Percentiles rank a stretch among this genome's conserved stretches.
These are phyloP conservation scores for Drosophila kambysellisi DNA, from an alignment of 2,888 invertebrate species.

Conservation along the genomic window DNA sequence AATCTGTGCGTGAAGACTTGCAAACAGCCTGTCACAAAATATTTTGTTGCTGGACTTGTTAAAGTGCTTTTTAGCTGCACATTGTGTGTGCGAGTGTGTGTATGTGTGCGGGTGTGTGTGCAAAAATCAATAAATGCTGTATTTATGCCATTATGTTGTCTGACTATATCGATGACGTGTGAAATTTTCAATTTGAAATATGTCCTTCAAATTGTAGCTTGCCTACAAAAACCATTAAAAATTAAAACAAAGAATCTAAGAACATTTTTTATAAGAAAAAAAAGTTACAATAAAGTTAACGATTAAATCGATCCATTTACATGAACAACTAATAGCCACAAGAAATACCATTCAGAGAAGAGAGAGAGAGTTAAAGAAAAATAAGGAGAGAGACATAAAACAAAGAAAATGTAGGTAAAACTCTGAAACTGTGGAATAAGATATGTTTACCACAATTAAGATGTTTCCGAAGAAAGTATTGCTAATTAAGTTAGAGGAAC, in stretches of 20 bases:
- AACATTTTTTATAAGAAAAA: constrained; percentile 2
- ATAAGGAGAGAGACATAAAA: too few species aligned
- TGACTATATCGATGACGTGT: constrained; percentile 46
- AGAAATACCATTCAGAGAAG: too few species aligned
- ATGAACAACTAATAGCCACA: too few species aligned
- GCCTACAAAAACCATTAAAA: constrained; percentile 33
- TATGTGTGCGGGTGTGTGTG: constrained; percentile 4
- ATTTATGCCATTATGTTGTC: constrained; percentile 26
- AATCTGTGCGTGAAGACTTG: constrained; percentile 55
- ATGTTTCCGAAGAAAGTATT: too few species aligned
- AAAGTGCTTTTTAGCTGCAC: constrained; percentile 38
- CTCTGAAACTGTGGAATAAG: too few species aligned
- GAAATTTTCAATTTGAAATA: constrained; percentile 26
- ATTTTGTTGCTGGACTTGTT: constrained; percentile 26
- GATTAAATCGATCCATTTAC: too few species aligned
- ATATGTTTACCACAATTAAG: too few species aligned
- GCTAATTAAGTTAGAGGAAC: too few species aligned
- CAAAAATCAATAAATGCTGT: constrained; percentile 45
- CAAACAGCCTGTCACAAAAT: constrained; percentile 55
- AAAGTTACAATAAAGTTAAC: not conserved
- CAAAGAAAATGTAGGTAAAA: too few species aligned
- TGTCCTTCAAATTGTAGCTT: constrained; percentile 33
- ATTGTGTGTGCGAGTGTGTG: constrained; percentile 1
- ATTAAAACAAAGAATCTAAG: constrained; percentile 5
- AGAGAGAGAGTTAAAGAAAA: too few species aligned